These are phyloP conservation scores for Spea hammondii DNA, from an alignment of 2,797 vertebrate genomes.

Conservation along the genomic window DNA sequence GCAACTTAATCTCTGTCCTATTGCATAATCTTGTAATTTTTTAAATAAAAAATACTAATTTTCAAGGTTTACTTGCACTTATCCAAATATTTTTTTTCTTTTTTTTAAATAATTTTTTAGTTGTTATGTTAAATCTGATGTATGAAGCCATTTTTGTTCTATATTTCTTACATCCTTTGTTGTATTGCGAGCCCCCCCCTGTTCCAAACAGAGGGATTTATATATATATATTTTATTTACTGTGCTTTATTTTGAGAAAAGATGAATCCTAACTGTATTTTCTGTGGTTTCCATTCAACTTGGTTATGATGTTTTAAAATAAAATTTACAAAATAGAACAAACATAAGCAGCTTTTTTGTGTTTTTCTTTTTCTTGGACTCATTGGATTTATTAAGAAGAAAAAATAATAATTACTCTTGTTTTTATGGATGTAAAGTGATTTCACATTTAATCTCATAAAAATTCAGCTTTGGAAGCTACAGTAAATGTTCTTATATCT, in stretches of 20 bases:
- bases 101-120: constrained; percentile 43
- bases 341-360: neutral
- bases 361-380: too few relatives aligned
- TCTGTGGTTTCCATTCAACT: constrained; percentile 91
- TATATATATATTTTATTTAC: constrained; percentile 58
- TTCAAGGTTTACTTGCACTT: constrained; percentile 61
- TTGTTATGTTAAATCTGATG: constrained; percentile 59
- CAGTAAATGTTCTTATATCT: too few relatives aligned
- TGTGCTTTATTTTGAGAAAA: constrained; percentile 79
- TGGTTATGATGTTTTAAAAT: constrained; percentile 88
- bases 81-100: constrained; percentile 52
- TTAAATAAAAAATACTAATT: constrained; percentile 46
- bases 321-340: constrained; percentile 11
- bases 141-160: constrained; percentile 56
- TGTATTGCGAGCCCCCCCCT: neutral
- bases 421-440: too few relatives aligned
- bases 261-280: constrained; percentile 85
- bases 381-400: too few relatives aligned
- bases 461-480: too few relatives aligned
- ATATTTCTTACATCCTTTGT: neutral
- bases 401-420: too few relatives aligned
- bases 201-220: constrained; percentile 37
- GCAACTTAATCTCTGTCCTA: constrained; percentile 19
- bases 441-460: too few relatives aligned
- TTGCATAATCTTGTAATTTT: constrained; percentile 28